Evolutionary conservation across 1,140 invertebrate species (phyloP).

Genomic region (Drosophila setifemur): DNA sequence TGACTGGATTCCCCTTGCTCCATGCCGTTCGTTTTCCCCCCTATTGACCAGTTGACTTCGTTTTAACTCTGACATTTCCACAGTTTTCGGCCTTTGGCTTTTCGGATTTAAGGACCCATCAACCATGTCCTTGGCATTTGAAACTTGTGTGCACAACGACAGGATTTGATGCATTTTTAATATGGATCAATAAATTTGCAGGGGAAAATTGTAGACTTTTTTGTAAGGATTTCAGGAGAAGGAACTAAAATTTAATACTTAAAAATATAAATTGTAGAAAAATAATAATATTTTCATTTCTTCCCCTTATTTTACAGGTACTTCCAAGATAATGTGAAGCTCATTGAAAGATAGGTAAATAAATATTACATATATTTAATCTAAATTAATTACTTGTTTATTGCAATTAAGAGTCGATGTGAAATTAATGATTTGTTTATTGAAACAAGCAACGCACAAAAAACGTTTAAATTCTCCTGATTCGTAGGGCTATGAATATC

Average conservation of each 20-base stretch:
- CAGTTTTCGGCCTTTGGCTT: slow-evolving; percentile 45
- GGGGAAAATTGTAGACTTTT: not conserved
- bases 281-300: too few relatives aligned
- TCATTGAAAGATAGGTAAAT: too few relatives aligned
- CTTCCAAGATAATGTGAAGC: too few relatives aligned
- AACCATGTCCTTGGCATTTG: slow-evolving; percentile 60
- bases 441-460: too few relatives aligned
- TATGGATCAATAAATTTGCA: slow-evolving; percentile 13
- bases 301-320: too few relatives aligned
- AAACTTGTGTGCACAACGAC: slow-evolving; percentile 13
- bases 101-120: not conserved
- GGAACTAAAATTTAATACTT: not conserved
- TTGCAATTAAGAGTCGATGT: too few relatives aligned
- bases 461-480: too few relatives aligned
- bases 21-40: not conserved
- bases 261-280: too few relatives aligned
- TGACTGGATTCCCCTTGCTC: too few relatives aligned
- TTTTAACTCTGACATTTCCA: slow-evolving; percentile 60
- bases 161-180: slow-evolving; percentile 29
- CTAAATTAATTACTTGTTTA: too few relatives aligned
- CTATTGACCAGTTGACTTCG: slow-evolving; percentile 49
- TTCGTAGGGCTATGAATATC: slow-evolving; percentile 14
- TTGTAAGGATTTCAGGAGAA: not conserved
- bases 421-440: too few relatives aligned
- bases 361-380: too few relatives aligned